A percentile compares a stretch with the other conserved stretches of the same genome.
phyloP scores from a whole-genome alignment of 1,140 invertebrate species.

The Hyles vespertilio region DNA sequence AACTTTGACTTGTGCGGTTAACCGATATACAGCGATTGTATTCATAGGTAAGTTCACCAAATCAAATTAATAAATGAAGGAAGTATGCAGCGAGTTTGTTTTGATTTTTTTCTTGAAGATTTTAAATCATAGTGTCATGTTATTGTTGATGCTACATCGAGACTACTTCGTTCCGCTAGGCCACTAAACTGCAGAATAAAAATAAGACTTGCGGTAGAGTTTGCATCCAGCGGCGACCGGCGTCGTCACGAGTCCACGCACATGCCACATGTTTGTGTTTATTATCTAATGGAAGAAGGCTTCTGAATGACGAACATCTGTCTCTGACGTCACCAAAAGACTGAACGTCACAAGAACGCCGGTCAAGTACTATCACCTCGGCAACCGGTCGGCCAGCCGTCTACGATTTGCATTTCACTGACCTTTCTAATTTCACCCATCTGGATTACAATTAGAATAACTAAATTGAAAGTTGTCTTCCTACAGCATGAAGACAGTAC shows the following conservation, averaged over 20 bases:
- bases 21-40: conserved; percentile 3
- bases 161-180: background rate
- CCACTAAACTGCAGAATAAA: conserved; percentile 1
- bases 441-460: conserved; percentile 12
- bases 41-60: conserved; percentile 10
- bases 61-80: too few species aligned
- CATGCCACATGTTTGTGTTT: conserved; percentile 17
- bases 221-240: background rate
- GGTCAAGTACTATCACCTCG: conserved; percentile 8
- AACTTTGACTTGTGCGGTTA: conserved; percentile 40
- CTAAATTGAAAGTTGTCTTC: background rate
- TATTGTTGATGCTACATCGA: background rate
- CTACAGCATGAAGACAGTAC: background rate
- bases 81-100: too few species aligned
- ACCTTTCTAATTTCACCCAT: conserved; percentile 42
- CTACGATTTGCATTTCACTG: conserved; percentile 26
- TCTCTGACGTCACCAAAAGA: conserved; percentile 5
- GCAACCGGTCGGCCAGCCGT: conserved; percentile 8
- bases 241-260: conserved; percentile 6
- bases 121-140: background rate
- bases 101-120: too few species aligned
- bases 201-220: background rate
- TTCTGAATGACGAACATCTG: background rate
- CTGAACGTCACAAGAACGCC: conserved; percentile 10
- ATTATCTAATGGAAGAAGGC: conserved; percentile 5